phyloP scores from a whole-genome alignment of 2,113 vertebrate species.

The Aldabrachelys gigantea region DNA sequence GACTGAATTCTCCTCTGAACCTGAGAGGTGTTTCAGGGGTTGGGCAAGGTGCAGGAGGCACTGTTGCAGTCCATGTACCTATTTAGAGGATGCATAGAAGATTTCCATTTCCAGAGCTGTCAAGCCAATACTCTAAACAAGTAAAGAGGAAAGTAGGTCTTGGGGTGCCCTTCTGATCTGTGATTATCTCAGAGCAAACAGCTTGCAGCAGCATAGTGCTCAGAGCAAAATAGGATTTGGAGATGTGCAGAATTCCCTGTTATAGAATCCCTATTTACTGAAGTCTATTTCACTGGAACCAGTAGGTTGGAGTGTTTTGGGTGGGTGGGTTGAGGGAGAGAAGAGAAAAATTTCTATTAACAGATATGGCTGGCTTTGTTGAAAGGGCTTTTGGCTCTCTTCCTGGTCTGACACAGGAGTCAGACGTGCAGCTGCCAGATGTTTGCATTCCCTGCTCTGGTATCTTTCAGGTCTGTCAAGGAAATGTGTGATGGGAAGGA shows the following conservation, averaged over 20 bases:
- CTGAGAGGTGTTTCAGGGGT: neutral
- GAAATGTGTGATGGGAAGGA: neutral
- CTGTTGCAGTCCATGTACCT: neutral
- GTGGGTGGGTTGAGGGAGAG: neutral
- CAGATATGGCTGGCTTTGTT: neutral
- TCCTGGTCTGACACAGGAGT: constrained; percentile 23
- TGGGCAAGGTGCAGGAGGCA: neutral
- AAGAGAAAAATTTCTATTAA: neutral
- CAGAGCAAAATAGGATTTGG: neutral
- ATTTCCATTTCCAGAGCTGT: neutral
- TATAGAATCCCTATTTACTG: neutral
- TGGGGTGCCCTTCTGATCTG: neutral
- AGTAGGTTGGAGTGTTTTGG: neutral
- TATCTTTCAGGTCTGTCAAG: constrained; percentile 60
- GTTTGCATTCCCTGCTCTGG: constrained; percentile 48
- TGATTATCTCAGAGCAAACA: neutral
- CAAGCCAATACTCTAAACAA: neutral
- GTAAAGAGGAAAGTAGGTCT: neutral
- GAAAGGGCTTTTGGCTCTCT: constrained; percentile 33
- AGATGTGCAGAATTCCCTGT: neutral
- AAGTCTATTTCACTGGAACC: neutral
- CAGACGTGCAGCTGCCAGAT: constrained; percentile 42
- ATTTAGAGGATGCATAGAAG: neutral
- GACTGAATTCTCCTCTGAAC: neutral
- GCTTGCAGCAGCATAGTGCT: neutral